Conservation (phyloP, 2,113 vertebrate genomes). For the Cariama cristata region DNA sequence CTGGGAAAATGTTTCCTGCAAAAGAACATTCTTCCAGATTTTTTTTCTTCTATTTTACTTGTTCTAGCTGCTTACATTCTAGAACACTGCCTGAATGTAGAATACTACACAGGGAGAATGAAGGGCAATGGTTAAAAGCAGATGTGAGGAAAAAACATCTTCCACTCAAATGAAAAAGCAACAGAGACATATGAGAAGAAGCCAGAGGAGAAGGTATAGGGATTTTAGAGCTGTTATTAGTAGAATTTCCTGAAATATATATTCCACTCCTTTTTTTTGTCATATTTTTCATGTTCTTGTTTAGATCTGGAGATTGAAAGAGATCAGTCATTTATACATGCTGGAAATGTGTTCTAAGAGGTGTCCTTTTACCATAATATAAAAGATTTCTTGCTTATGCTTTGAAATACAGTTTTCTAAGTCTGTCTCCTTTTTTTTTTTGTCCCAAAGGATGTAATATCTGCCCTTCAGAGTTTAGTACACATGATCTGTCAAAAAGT, state of each 20-base stretch:
- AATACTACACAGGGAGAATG: not conserved
- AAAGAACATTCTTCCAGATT: not conserved
- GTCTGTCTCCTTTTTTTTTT: not conserved
- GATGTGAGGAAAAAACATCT: not conserved
- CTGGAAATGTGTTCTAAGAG: not conserved
- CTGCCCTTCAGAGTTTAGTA: not conserved
- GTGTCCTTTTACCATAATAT: not conserved
- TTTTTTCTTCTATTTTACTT: not conserved
- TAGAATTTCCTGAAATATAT: not conserved
- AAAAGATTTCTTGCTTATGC: not conserved
- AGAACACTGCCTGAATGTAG: not conserved
- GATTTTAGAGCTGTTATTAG: not conserved
- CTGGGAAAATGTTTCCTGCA: not conserved
- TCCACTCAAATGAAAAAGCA: not conserved
- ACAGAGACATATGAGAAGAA: not conserved
- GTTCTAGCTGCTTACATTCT: not conserved
- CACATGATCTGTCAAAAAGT: not conserved
- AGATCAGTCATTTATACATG: not conserved
- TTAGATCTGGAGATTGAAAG: not conserved
- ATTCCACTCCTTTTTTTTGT: not conserved
- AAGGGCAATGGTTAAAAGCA: not conserved
- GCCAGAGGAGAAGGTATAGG: not conserved
- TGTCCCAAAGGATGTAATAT: not conserved
- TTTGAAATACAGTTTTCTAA: not conserved
- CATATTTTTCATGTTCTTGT: not conserved